Evolutionary conservation across 1,140 invertebrate genomes (phyloP).

Genomic region (Pseudomyrmex cubaensis): DNA sequence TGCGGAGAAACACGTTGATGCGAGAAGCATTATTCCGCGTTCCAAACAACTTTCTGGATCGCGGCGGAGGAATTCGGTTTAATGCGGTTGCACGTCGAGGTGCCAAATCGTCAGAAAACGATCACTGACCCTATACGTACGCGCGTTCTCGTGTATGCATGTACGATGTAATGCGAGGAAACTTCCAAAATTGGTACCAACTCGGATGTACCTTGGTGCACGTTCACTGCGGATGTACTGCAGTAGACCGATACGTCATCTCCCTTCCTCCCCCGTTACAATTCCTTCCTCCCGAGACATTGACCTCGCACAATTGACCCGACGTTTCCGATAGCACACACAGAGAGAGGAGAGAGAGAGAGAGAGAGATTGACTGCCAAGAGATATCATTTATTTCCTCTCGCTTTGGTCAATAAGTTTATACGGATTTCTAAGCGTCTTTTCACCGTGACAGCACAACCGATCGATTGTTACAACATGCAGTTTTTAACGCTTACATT

Average conservation of each 20-base stretch:
- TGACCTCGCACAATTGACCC: slow-evolving; percentile 64
- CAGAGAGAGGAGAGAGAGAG: too few species aligned
- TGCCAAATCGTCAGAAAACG: slow-evolving; percentile 48
- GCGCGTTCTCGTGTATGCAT: slow-evolving; percentile 32
- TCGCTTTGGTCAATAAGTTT: neutral
- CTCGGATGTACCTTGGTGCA: slow-evolving; percentile 45
- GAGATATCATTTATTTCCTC: neutral
- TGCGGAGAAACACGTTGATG: neutral
- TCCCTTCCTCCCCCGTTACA: slow-evolving; percentile 65
- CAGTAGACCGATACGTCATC: slow-evolving; percentile 68
- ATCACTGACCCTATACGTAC: slow-evolving; percentile 36
- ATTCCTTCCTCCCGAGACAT: slow-evolving; percentile 68
- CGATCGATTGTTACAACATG: neutral
- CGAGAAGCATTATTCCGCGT: neutral
- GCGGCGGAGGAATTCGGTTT: slow-evolving; percentile 5
- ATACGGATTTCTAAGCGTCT: neutral
- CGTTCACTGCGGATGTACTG: slow-evolving; percentile 64
- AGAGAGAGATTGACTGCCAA: slow-evolving; percentile 4
- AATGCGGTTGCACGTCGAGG: slow-evolving; percentile 21
- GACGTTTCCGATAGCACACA: slow-evolving; percentile 27
- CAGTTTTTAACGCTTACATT: neutral
- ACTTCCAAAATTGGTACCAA: slow-evolving; percentile 61
- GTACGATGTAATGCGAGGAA: slow-evolving; percentile 38
- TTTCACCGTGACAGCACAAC: too few species aligned
- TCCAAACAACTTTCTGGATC: neutral